These are phyloP conservation scores for Semicossyphus pulcher DNA, from an alignment of 2,113 vertebrate genomes.

Conservation along the genomic window DNA sequence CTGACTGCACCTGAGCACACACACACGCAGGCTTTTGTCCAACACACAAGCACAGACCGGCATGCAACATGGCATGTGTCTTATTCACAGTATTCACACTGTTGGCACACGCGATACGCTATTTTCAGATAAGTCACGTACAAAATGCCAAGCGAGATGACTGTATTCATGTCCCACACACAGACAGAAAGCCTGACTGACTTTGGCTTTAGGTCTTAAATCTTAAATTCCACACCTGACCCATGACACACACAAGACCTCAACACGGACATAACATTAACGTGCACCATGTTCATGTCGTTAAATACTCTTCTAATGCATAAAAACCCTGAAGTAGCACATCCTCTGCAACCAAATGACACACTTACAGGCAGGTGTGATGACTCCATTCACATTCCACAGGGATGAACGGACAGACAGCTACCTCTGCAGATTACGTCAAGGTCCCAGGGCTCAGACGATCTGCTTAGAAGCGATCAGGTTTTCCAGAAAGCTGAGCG, in stretches of 20 bases:
- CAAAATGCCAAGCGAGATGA: slow-evolving; percentile 20
- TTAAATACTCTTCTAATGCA: neutral
- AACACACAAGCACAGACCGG: slow-evolving; percentile 4
- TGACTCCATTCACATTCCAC: slow-evolving; percentile 54
- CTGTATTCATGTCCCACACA: slow-evolving; percentile 34
- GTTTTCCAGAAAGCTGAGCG: slow-evolving; percentile 54
- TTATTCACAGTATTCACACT: slow-evolving; percentile 46
- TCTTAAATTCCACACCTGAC: slow-evolving; percentile 26
- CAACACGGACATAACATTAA: slow-evolving; percentile 7
- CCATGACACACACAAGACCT: slow-evolving; percentile 13
- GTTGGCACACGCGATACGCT: slow-evolving; percentile 41
- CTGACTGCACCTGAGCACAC: slow-evolving; percentile 39
- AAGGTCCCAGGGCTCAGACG: slow-evolving; percentile 47
- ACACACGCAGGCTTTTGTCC: neutral
- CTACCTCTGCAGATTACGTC: slow-evolving; percentile 47
- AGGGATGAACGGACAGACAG: slow-evolving; percentile 34
- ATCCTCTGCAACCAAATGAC: slow-evolving; percentile 14
- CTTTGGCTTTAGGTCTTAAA: slow-evolving; percentile 42
- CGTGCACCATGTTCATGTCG: neutral
- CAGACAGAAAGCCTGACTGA: slow-evolving; percentile 53
- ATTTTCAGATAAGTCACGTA: slow-evolving; percentile 50
- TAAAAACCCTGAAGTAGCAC: neutral
- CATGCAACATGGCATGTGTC: slow-evolving; percentile 38
- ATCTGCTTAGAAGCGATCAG: slow-evolving; percentile 49
- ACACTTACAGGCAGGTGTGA: slow-evolving; percentile 42